Base-by-base conservation (phyloP, 92 coral and sea anemone species). In the Porites lobata region DNA sequence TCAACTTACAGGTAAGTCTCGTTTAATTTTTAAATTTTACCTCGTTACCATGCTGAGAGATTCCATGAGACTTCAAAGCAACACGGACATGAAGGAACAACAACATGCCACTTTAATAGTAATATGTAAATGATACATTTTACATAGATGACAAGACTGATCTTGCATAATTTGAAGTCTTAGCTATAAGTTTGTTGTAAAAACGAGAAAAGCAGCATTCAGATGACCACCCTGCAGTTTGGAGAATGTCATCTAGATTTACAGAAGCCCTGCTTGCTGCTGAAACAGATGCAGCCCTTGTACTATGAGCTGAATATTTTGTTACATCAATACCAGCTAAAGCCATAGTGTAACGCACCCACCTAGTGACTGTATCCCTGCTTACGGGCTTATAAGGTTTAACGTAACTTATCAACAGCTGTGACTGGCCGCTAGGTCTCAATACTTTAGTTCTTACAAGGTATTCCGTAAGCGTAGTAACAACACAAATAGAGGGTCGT, bases 321-420 rank as follows among this genome's bases (percentile, higher is more conserved):
- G 20, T 26, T 32, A 69, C 26, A 69, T 83, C 87, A 83, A n/a
- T 50, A 54, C 87, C 57, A 78, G 83, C 54, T 53, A 78, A 78
- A 61, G 53, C 54, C 83, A 78, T 10, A 58, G 70, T 47, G 15
- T 64, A 32, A 0, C 87, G 62, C 65, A 83, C 87, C 87, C 87
- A 83, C 53, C 87, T 70, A 20, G 86, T 81, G 81, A 87, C 20
- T n/a, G 90, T 87, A 76, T 87, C 90, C 86, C 75, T 79, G 72
- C 85, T 77, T 15, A 78, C 85, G 9, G 90, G 76, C 62, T 64
- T 86, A 32, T 76, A 66, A 13, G 90, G 90, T 63, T 79, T 86
- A 50, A 67, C 73, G 50, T 79, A 77, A 54, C 90, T 80, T 17
- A 77, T 19, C n/a, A 86, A 53, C 63, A 86, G 66, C 87, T 79